phyloP scores from a whole-genome alignment of 2,888 invertebrate species.

The Spodoptera littoralis region DNA sequence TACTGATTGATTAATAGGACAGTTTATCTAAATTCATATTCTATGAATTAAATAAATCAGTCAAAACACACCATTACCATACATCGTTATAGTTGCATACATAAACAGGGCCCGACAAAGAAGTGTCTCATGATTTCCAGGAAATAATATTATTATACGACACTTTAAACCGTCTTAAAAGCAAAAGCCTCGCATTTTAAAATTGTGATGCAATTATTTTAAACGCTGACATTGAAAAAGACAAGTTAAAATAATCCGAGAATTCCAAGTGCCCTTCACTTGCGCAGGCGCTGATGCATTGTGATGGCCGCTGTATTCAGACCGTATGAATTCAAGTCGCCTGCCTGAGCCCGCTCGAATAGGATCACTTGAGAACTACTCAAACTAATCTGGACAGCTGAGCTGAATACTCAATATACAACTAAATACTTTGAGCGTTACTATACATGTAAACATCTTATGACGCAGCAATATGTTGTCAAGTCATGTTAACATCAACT shows the following conservation, averaged over 20 bases:
- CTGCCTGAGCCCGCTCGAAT: constrained; percentile 71
- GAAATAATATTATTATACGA: constrained; percentile 84
- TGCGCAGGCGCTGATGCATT: constrained; percentile 83
- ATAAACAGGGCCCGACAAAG: constrained; percentile 67
- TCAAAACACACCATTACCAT: constrained; percentile 12
- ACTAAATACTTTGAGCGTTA: constrained; percentile 29
- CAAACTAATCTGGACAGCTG: constrained; percentile 57
- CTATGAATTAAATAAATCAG: no score
- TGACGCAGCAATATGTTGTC: constrained; percentile 4
- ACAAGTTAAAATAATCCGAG: constrained; percentile 88
- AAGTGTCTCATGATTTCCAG: constrained; percentile 82
- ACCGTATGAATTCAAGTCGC: constrained; percentile 78
- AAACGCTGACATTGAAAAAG: constrained; percentile 89
- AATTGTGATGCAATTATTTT: constrained; percentile 89
- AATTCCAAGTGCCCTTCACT: constrained; percentile 87
- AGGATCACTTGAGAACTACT: constrained; percentile 62
- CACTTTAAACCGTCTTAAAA: constrained; percentile 84
- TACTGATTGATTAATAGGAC: no score
- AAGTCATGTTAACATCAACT: constrained; percentile 9
- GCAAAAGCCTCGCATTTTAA: constrained; percentile 86
- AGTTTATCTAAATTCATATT: no score
- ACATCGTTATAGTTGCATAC: constrained; percentile 36
- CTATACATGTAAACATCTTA: constrained; percentile 19
- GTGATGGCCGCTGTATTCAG: constrained; percentile 86
- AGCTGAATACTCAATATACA: constrained; percentile 47